These are phyloP conservation scores for Holcopasites calliopsidis DNA, from an alignment of 1,140 invertebrate species.

Conservation along the genomic window DNA sequence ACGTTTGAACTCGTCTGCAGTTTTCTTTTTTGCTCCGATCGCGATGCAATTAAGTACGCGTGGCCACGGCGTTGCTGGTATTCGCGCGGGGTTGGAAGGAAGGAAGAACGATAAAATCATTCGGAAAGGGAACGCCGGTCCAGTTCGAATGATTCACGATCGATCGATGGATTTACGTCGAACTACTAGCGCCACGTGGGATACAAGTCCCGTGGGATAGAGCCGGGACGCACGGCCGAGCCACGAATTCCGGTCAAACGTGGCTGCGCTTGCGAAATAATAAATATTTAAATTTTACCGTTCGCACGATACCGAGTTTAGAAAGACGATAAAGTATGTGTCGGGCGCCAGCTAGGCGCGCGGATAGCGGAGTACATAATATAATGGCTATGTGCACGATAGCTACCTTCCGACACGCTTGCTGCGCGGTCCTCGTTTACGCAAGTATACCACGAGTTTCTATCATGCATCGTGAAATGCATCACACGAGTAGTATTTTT, in stretches of 20 bases:
- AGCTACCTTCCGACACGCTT: constrained; percentile 55
- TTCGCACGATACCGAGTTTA: constrained; percentile 55
- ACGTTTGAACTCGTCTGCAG: constrained; percentile 31
- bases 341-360: constrained; percentile 69
- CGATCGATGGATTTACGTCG: constrained; percentile 59
- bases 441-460: constrained; percentile 23
- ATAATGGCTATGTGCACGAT: constrained; percentile 51
- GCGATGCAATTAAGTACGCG: constrained; percentile 42
- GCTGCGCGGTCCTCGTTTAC: constrained; percentile 49
- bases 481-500: too few species aligned
- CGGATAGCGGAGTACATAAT: constrained; percentile 64
- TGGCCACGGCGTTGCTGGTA: too few species aligned
- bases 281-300: constrained; percentile 65
- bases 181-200: constrained; percentile 25
- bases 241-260: constrained; percentile 18
- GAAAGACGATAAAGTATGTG: constrained; percentile 60
- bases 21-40: constrained; percentile 18
- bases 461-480: constrained; percentile 9
- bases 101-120: not conserved
- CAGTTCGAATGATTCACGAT: constrained; percentile 51
- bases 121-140: not conserved
- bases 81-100: too few species aligned
- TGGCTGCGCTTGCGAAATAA: constrained; percentile 37
- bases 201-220: constrained; percentile 2
- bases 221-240: not conserved